phyloP scores from a whole-genome alignment of 2,797 vertebrate genomes.

The Myotis planiceps region DNA sequence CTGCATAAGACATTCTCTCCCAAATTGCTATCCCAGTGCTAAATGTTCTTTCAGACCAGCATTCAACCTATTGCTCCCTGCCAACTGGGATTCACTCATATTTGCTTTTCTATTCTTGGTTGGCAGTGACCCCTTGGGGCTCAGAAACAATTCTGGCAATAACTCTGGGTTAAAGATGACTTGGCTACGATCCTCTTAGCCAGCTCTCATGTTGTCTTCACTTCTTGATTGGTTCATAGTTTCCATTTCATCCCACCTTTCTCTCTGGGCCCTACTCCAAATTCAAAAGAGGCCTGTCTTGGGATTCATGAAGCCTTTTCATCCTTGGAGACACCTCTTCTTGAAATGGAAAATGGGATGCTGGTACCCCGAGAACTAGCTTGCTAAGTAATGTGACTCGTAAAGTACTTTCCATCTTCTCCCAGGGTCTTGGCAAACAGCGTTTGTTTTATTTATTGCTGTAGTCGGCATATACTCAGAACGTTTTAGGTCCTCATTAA shows the following conservation, averaged over 20 bases:
- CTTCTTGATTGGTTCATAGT: background rate
- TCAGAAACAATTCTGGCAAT: background rate
- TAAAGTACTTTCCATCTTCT: background rate
- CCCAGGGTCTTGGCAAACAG: background rate
- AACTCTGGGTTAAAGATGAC: background rate
- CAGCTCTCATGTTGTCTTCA: background rate
- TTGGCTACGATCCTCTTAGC: background rate
- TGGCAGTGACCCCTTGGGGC: background rate
- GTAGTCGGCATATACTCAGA: background rate
- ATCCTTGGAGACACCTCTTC: background rate
- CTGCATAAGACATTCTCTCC: background rate
- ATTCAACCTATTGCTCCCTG: background rate
- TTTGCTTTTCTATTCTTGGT: slow-evolving; percentile 9
- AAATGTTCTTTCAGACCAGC: background rate
- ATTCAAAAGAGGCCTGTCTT: background rate
- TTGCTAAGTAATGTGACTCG: background rate
- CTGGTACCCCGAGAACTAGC: background rate
- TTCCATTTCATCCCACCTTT: background rate
- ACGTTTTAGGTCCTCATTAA: background rate
- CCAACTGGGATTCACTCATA: background rate
- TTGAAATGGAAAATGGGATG: background rate
- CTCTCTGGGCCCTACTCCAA: background rate
- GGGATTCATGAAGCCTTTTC: background rate
- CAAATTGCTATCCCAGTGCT: background rate
- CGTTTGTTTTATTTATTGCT: background rate